These are phyloP conservation scores for Steatocranus sp. DNA, from an alignment of 2,797 vertebrate species.

Conservation along the genomic window DNA sequence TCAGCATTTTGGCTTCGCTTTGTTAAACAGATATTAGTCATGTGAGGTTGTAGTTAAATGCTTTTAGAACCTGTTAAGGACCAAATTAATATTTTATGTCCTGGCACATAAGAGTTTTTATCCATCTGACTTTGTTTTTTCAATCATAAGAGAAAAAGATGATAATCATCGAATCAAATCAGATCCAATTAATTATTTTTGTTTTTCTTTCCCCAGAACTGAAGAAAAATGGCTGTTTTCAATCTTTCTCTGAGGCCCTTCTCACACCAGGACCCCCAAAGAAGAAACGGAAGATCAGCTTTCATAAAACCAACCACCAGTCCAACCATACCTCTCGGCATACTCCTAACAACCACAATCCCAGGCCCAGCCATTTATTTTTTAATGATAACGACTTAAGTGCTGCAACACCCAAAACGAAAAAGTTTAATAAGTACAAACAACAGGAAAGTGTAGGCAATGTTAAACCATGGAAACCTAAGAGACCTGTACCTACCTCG, in stretches of 20 bases:
- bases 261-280: conserved; percentile 37
- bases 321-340: neutral
- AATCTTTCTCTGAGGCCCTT: neutral
- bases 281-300: conserved; percentile 63
- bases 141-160: neutral
- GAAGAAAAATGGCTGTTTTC: conserved; percentile 30
- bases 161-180: neutral
- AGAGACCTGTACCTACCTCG: conserved; percentile 50
- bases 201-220: conserved; percentile 53
- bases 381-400: conserved; percentile 9
- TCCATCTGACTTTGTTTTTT: neutral
- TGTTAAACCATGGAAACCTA: conserved; percentile 60
- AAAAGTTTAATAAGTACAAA: conserved; percentile 6
- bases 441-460: neutral
- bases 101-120: neutral
- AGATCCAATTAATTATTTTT: neutral
- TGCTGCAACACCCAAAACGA: neutral
- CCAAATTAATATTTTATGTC: neutral
- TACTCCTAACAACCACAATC: conserved; percentile 3
- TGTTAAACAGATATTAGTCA: neutral
- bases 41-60: neutral
- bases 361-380: conserved; percentile 25
- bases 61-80: neutral
- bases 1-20: neutral
- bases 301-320: conserved; percentile 20